Base-by-base conservation (phyloP, 1,140 invertebrate genomes). In the Euborellia annulipes region DNA sequence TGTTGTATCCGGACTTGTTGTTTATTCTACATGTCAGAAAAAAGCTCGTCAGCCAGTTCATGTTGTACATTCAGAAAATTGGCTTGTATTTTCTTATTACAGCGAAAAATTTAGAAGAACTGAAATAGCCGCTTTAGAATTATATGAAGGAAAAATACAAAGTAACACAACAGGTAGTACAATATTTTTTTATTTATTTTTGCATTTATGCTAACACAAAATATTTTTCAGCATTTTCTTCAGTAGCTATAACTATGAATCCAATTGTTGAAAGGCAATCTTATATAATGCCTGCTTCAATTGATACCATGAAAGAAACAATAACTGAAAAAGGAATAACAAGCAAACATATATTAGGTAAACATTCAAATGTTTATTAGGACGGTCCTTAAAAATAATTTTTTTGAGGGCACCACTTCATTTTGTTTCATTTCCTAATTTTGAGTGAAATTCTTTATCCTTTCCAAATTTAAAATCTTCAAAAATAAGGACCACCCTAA, bases 51-150 rank as follows among this genome's bases (percentile, higher is more conserved):
- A 82, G 6, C 87, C 92, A 8, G 66, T 95, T 36, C 79, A 90
- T 58, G 68, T 96, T 41, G 82, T 97, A 20, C 92, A 97, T 68
- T 88, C 90, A 1, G 95, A 98, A 66, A 96, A 99, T 67, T 97
- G 89, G 87, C 57, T 97, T 17, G 82, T 95, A 40, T 98, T 97
- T 64, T 77, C 85, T 41, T 95, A 87, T 61, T 94, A 83, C 61
- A 98, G 88, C 66, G 88, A 95, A 50, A 94, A 95, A 62, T 81
- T 78, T 54, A 75, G 93, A 36, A 74, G 95, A 45, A 82, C 79
- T 34, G 95, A 98, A 70, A 73, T 98, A 17, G 80, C 81, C 3
- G 82, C 91, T 3, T 69, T 98, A 53, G 95, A 98, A 67, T 64
- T 99, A 38, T 98, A 92, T 58, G 94, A 98, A 66, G 94, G 94